Base-by-base conservation (phyloP, 2,113 vertebrate genomes). In the Hipposideros armiger region DNA sequence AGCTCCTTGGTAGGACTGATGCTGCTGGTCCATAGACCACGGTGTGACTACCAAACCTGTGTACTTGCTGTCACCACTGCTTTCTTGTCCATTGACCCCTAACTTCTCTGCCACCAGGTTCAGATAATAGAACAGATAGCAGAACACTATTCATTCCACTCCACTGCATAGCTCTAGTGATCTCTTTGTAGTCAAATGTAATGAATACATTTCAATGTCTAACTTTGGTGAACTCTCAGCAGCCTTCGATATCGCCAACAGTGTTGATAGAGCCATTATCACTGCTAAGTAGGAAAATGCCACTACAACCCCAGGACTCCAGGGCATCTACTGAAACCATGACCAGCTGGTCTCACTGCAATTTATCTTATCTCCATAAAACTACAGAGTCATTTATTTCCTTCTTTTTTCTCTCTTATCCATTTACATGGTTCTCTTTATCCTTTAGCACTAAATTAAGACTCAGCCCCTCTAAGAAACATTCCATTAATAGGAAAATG, bases 361-460 rank as follows among this genome's bases (percentile, higher is more conserved):
- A 47, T 67, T 89, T 42, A 52, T 66, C 9, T 88, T 82, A 72
- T 24, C 13, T 11, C 22, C 64, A 45, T 66, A 54, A 93, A 89
- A 72, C 22, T 22, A 58, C 64, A 28, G 7, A 72, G 13, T 60
- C 22, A 76, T 82, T 10, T 6, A 80, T 64, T 26, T 42, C 20
- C 20, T 70, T 58, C 28, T 36, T 2, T 42, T 11, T 60, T 89
- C 5, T 19, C 5, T 67, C 42, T 91, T 40, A 69, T 76, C 13
- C 1, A 1, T 92, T 81, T 80, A 24, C 4, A 72, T 72, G 5
- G 11, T n/a, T 72, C 9, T 62, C 11, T 62, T 90, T 19, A 86
- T 56, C 14, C 3, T 70, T 85, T 47, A 52, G 20, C 52, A 91
- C 19, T 82, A 72, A 96, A 89, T 89, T 88, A 58, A 89, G 17